A percentile compares a stretch with the other conserved stretches of the same genome.
Evolutionary conservation across 1,140 invertebrate species (phyloP).

Genomic region (Tetramorium alpestre): DNA sequence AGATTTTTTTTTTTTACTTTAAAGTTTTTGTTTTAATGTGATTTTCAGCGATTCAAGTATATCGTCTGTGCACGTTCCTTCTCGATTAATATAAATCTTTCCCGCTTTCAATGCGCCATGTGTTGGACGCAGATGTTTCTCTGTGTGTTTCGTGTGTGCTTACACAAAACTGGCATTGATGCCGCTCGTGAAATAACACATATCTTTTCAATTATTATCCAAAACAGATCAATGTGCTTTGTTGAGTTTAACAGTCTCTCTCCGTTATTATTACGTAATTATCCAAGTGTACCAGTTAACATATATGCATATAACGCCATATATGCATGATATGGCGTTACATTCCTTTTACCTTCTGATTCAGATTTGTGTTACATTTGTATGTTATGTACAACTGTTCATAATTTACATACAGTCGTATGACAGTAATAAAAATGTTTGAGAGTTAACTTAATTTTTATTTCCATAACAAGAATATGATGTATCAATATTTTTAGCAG

Average conservation of each 20-base stretch:
- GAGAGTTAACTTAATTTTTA: slow-evolving; percentile 2
- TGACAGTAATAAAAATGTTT: not conserved
- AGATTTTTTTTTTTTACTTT: slow-evolving; percentile 40
- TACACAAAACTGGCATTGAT: slow-evolving; percentile 22
- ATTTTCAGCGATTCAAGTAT: slow-evolving; percentile 52
- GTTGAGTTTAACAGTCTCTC: slow-evolving; percentile 10
- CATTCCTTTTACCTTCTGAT: not conserved
- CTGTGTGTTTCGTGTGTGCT: slow-evolving; percentile 61
- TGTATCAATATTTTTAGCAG: not conserved
- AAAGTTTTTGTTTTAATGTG: slow-evolving; percentile 54
- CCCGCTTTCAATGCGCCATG: not conserved
- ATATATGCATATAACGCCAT: too few relatives aligned
- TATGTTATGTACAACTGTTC: not conserved
- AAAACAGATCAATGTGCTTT: slow-evolving; percentile 45
- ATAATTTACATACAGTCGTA: not conserved
- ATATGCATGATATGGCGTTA: not conserved
- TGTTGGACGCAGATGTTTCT: slow-evolving; percentile 17
- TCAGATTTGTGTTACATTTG: not conserved
- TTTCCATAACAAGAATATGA: not conserved
- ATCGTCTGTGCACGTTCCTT: slow-evolving; percentile 25
- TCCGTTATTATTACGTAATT: slow-evolving; percentile 4
- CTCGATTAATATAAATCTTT: slow-evolving; percentile 45
- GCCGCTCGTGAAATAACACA: slow-evolving; percentile 19
- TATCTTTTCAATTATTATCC: not conserved
- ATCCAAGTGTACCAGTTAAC: not conserved